These are phyloP conservation scores for Leptinotarsa lineolata DNA, from an alignment of 1,140 invertebrate genomes.

Conservation along the genomic window DNA sequence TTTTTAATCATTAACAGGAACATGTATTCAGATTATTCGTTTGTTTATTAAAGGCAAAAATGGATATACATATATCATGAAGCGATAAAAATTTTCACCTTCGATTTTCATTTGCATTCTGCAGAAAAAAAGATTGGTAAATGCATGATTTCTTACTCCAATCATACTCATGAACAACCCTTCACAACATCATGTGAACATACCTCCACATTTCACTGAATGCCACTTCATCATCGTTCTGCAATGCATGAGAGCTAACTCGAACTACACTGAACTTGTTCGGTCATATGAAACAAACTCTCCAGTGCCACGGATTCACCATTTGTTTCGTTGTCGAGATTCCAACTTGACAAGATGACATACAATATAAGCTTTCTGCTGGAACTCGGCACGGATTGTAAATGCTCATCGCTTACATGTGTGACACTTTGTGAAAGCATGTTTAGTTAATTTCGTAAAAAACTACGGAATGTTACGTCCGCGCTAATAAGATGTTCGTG, in stretches of 20 bases:
- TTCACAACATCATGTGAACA: not conserved
- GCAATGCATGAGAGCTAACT: not conserved
- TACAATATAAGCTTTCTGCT: not conserved
- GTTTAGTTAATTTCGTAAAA: conserved; percentile 2
- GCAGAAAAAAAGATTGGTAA: too few species aligned
- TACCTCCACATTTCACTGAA: not conserved
- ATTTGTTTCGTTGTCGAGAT: not conserved
- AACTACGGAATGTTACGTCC: not conserved
- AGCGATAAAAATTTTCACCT: too few species aligned
- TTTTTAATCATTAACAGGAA: too few species aligned
- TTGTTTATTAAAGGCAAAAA: too few species aligned
- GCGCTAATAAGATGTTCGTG: not conserved
- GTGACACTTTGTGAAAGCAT: not conserved
- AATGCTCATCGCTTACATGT: not conserved
- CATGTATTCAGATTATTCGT: too few species aligned
- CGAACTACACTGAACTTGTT: not conserved
- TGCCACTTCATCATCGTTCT: too few species aligned
- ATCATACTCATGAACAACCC: too few species aligned
- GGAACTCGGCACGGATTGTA: not conserved
- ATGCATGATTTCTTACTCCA: too few species aligned
- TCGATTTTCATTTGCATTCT: too few species aligned
- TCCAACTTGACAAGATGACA: conserved; percentile 6
- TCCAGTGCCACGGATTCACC: not conserved
- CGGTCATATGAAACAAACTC: not conserved
- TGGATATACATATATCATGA: too few species aligned